These are phyloP conservation scores for Lasaia peninsularis DNA, from an alignment of 1,140 invertebrate species.

Conservation along the genomic window DNA sequence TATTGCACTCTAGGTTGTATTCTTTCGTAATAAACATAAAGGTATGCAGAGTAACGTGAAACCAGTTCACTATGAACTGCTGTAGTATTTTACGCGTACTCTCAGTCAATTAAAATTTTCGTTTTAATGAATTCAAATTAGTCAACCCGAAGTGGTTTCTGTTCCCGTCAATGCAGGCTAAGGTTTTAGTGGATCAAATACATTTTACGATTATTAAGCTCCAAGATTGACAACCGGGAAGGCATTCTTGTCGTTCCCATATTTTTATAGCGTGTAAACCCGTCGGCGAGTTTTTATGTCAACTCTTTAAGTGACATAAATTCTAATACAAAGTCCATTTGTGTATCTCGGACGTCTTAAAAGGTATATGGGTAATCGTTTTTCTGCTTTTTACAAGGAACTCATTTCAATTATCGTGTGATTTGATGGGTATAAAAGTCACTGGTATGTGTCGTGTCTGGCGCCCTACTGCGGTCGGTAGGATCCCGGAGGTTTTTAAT, in stretches of 20 bases:
- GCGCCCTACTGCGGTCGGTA: conserved; percentile 57
- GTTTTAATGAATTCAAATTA: conserved; percentile 12
- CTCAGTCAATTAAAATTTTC: conserved; percentile 2
- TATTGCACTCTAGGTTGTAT: not conserved
- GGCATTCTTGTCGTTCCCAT: conserved; percentile 68
- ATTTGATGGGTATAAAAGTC: conserved; percentile 70
- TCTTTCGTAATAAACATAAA: conserved; percentile 3
- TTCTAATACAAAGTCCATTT: conserved; percentile 76
- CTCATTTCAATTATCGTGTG: conserved; percentile 74
- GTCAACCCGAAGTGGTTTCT: conserved; percentile 6
- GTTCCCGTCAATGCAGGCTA: conserved; percentile 2
- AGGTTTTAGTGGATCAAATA: conserved; percentile 59
- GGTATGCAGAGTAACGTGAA: not conserved
- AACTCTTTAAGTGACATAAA: conserved; percentile 75
- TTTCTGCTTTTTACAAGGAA: conserved; percentile 75
- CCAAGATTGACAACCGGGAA: conserved; percentile 71
- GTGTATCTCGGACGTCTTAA: conserved; percentile 75
- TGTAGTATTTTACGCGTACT: conserved; percentile 4
- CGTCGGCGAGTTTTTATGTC: conserved; percentile 73
- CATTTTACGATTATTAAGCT: conserved; percentile 75
- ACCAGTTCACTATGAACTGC: not conserved
- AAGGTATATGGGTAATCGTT: conserved; percentile 74
- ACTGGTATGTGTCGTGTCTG: conserved; percentile 59
- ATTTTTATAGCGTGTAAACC: conserved; percentile 76
- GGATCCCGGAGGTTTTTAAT: conserved; percentile 47